Conservation (phyloP, 2,113 vertebrate species). For the Platichthys flesus region DNA sequence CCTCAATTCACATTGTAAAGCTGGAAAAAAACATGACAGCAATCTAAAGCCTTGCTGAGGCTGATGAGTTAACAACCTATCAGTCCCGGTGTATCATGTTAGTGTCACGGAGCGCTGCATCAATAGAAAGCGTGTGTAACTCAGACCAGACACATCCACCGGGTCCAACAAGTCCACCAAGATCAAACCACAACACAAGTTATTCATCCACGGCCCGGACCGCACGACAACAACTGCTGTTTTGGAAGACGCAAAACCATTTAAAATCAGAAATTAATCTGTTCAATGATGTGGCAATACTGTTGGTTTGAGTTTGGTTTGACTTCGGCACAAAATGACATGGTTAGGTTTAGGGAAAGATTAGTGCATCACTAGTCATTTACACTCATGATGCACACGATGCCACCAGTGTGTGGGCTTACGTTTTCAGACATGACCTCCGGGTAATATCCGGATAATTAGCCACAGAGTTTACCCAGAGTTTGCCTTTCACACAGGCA, state of each 20-base stretch:
- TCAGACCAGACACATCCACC: not conserved
- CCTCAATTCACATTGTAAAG: constrained; percentile 29
- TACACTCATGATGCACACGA: not conserved
- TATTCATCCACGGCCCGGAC: not conserved
- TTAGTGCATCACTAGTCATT: not conserved
- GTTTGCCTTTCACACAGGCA: too few species aligned
- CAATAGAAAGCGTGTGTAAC: not conserved
- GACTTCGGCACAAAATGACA: not conserved
- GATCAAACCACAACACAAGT: not conserved
- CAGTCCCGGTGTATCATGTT: not conserved
- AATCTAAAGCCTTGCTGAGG: constrained; percentile 17
- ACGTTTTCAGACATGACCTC: too few species aligned
- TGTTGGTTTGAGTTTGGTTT: not conserved
- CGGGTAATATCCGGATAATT: too few species aligned
- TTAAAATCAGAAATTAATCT: not conserved
- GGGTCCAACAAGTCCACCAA: not conserved
- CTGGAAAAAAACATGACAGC: constrained; percentile 9
- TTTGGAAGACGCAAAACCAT: not conserved
- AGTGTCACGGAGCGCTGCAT: not conserved
- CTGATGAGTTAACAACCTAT: constrained; percentile 18
- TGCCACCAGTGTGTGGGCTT: not conserved
- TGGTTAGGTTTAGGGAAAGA: not conserved
- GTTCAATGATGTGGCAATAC: not conserved
- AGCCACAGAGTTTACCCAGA: too few species aligned
- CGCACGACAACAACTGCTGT: not conserved